These are phyloP conservation scores for Gymnothorax javanicus DNA, from an alignment of 2,797 vertebrate genomes.

Conservation along the genomic window DNA sequence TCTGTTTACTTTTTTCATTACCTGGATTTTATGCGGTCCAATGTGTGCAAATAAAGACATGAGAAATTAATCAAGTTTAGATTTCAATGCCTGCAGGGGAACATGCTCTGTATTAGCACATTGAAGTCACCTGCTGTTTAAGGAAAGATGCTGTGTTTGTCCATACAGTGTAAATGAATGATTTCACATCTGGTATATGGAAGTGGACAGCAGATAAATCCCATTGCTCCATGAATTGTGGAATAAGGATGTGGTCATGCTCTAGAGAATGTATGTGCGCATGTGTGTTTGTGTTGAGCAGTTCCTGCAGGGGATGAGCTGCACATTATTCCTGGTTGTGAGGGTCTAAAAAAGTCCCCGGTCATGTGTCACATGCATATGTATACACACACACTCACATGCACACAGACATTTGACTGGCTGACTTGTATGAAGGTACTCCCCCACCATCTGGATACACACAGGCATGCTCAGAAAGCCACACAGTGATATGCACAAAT, in stretches of 20 bases:
- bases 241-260: background rate
- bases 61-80: background rate
- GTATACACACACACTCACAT: background rate
- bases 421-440: no score
- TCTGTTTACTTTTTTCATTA: no score
- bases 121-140: background rate
- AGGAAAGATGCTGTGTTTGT: background rate
- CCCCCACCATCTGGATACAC: no score
- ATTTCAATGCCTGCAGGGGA: background rate
- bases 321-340: constrained; percentile 3
- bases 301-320: background rate
- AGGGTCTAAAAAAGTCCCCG: background rate
- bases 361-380: background rate
- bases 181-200: background rate
- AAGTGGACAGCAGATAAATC: background rate
- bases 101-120: background rate
- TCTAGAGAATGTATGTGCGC: background rate
- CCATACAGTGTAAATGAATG: background rate
- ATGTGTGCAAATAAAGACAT: no score
- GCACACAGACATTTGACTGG: no score
- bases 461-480: no score
- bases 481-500: background rate
- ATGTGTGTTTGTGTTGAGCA: background rate
- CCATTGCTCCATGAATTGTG: no score
- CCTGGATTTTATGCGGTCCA: no score